These are phyloP conservation scores for Riptortus pedestris DNA, from an alignment of 1,140 invertebrate species.

Conservation along the genomic window DNA sequence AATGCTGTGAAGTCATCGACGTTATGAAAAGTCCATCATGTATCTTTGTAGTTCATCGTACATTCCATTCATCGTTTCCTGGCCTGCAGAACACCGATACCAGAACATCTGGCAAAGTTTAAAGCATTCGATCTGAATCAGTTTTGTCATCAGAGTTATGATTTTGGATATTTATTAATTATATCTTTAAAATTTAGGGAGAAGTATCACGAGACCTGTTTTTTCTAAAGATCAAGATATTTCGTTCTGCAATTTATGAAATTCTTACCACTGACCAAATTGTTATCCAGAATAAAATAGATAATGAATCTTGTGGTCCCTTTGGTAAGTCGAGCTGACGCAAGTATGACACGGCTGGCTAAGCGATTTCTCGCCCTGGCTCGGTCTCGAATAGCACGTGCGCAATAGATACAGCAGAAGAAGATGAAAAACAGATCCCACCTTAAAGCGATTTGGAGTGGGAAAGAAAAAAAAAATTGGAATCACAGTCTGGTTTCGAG, in stretches of 20 bases:
- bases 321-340: no score
- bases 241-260: background rate
- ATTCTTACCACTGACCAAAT: background rate
- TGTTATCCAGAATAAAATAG: background rate
- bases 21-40: no score
- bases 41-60: no score
- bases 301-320: background rate
- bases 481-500: background rate
- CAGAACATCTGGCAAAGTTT: no score
- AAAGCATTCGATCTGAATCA: no score
- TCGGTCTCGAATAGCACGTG: background rate
- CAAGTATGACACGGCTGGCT: background rate
- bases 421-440: background rate
- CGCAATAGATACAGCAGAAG: background rate
- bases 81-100: no score
- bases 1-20: no score
- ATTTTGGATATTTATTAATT: background rate
- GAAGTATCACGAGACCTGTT: background rate
- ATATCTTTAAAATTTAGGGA: background rate
- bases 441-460: background rate
- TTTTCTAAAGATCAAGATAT: background rate
- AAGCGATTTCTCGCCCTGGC: background rate
- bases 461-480: background rate
- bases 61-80: no score
- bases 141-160: no score